Conservation (phyloP, 2,113 vertebrate genomes). For the Trogon surrucura region DNA sequence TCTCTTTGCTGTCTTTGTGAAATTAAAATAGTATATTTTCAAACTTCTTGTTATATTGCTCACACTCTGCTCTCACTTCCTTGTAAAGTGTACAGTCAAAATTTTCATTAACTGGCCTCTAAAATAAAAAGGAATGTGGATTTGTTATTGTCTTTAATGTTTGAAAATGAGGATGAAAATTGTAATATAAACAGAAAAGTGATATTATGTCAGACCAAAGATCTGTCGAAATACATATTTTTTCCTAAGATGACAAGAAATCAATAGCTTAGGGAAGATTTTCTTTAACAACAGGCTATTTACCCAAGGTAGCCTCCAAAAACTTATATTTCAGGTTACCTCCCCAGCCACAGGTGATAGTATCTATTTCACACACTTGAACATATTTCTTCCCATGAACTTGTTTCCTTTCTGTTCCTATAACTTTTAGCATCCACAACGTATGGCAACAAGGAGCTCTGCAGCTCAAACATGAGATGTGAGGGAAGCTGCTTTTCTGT, state of each 20-base stretch:
- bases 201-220: background rate
- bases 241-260: background rate
- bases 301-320: background rate
- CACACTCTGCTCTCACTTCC: background rate
- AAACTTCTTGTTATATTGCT: background rate
- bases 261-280: background rate
- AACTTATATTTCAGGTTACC: background rate
- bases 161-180: background rate
- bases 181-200: background rate
- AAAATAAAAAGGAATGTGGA: background rate
- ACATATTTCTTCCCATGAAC: background rate
- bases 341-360: background rate
- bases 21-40: constrained; percentile 45
- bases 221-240: background rate
- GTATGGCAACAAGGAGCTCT: background rate
- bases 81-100: background rate
- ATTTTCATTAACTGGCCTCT: background rate
- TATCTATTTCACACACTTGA: background rate
- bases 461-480: accelerated
- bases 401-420: background rate
- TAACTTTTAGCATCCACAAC: background rate
- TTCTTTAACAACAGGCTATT: background rate
- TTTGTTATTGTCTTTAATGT: background rate
- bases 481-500: background rate
- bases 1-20: constrained; percentile 27